These are phyloP conservation scores for Neofelis nebulosa DNA, from an alignment of 2,113 vertebrate genomes.

Conservation along the genomic window DNA sequence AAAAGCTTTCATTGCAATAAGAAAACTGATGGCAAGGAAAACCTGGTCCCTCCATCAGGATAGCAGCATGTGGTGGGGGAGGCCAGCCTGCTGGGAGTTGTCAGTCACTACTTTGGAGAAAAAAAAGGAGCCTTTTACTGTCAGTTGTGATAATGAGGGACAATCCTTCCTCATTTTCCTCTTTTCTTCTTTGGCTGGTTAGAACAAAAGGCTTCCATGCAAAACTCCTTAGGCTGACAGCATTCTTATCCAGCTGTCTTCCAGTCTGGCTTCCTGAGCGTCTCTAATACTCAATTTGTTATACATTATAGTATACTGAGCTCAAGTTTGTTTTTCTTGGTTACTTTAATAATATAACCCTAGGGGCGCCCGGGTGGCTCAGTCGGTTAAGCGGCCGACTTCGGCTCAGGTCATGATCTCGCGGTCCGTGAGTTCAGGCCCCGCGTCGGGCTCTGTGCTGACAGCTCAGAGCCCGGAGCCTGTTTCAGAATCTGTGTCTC, in stretches of 20 bases:
- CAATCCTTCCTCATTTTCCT: not conserved
- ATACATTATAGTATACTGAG: not conserved
- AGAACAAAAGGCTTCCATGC: not conserved
- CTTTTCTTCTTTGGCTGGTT: conserved; percentile 13
- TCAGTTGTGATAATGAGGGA: not conserved
- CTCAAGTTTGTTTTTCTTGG: not conserved
- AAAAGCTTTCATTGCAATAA: not conserved
- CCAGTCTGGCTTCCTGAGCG: not conserved
- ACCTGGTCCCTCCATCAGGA: accelerated
- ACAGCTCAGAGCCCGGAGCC: no score
- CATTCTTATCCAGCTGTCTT: not conserved
- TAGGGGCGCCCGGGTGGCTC: no score
- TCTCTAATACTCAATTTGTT: not conserved
- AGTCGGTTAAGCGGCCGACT: no score
- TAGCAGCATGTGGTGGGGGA: not conserved
- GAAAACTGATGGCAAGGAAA: not conserved
- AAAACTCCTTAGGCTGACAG: not conserved
- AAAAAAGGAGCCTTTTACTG: not conserved
- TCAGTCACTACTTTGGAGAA: not conserved
- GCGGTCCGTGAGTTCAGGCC: no score
- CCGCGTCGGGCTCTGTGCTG: no score
- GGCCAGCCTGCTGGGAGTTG: no score
- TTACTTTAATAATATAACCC: not conserved
- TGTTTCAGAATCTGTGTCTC: no score
- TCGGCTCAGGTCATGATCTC: no score